Evolutionary conservation across 2,888 invertebrate species (phyloP).

Genomic region (Clivina fossor): DNA sequence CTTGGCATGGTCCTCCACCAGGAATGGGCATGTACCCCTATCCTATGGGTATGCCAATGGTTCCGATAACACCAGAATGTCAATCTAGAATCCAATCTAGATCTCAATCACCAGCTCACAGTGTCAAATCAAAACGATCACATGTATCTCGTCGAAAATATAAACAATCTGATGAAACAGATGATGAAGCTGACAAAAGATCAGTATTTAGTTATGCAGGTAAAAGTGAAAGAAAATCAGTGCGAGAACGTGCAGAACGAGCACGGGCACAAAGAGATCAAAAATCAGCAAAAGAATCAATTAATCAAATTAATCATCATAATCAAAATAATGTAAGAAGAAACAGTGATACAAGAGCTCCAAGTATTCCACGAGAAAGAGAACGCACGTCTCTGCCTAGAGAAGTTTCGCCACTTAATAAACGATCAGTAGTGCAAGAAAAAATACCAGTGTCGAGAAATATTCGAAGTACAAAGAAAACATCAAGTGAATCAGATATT

Average conservation of each 20-base stretch:
- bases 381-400: conserved; percentile 15
- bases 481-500: conserved; percentile 47
- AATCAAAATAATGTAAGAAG: too few species aligned
- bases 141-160: conserved; percentile 56
- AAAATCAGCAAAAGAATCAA: not conserved
- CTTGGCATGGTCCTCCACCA: conserved; percentile 52
- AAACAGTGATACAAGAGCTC: too few species aligned
- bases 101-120: conserved; percentile 68
- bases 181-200: conserved; percentile 51
- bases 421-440: conserved; percentile 28
- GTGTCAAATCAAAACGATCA: conserved; percentile 70
- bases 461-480: conserved; percentile 33
- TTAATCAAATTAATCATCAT: too few species aligned
- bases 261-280: conserved; percentile 43
- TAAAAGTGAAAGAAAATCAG: conserved; percentile 45
- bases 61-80: conserved; percentile 50
- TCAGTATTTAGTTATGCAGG: conserved; percentile 49
- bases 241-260: conserved; percentile 43
- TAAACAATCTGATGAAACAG: conserved; percentile 54
- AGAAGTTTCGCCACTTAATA: conserved; percentile 19
- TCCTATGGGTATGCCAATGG: conserved; percentile 42
- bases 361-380: too few species aligned
- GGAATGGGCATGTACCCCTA: conserved; percentile 49
- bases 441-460: conserved; percentile 9
- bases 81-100: conserved; percentile 65